Evolutionary conservation across 2,888 invertebrate species (phyloP).

Genomic region (Drosophila emarginata): DNA sequence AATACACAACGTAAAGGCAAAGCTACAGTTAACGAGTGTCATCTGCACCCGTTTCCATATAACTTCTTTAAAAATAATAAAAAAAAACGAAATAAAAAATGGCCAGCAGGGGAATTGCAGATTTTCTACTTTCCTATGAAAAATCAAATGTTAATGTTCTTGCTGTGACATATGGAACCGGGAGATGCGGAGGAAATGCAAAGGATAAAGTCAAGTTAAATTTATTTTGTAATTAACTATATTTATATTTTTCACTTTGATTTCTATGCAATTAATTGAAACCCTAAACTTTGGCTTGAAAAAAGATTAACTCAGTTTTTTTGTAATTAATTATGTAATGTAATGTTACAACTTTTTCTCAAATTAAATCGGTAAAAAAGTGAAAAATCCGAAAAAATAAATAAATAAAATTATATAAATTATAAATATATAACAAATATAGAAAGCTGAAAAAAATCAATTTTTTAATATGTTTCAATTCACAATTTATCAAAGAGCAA

Average conservation of each 20-base stretch:
- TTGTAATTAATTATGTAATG: no score
- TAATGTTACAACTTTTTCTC: no score
- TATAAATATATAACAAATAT: no score
- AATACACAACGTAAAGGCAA: not conserved
- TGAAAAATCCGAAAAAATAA: no score
- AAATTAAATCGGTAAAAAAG: no score
- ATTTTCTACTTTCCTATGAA: constrained; percentile 1
- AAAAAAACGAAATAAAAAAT: not conserved
- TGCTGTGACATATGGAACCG: not conserved
- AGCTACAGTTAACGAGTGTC: constrained; percentile 3
- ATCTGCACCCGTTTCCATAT: not conserved
- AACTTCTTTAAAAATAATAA: no score
- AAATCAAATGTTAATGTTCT: constrained; percentile 2
- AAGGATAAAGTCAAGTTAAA: not conserved
- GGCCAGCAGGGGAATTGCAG: constrained; percentile 1
- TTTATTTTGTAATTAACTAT: not conserved
- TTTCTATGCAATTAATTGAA: not conserved
- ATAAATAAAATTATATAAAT: no score
- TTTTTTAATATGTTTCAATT: no score
- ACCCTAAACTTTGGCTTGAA: not conserved
- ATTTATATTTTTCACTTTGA: not conserved
- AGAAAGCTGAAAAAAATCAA: no score
- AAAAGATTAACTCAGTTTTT: not conserved
- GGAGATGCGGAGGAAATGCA: not conserved
- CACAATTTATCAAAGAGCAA: no score